Percentiles rank a stretch among this genome's conserved stretches.
Conservation (phyloP, 2,113 vertebrate genomes). For the Leptodactylus fuscus region DNA sequence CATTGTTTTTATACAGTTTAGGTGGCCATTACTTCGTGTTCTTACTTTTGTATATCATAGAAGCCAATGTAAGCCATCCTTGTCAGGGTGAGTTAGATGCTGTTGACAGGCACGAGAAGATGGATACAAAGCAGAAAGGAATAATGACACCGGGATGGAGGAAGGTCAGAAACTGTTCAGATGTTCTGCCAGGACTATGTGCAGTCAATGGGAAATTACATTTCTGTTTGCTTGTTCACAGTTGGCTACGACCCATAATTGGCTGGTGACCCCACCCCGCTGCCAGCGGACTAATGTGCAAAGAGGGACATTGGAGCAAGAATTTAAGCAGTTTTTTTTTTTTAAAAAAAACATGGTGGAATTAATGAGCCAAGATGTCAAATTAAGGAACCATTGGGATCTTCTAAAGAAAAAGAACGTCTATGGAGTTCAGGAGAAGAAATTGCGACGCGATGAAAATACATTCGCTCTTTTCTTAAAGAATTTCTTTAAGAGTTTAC, state of each 20-base stretch:
- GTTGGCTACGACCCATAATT: neutral
- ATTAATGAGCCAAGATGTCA: neutral
- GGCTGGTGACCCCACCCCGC: constrained; percentile 21
- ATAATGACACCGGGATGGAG: constrained; percentile 10
- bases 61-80: neutral
- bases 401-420: too few relatives aligned
- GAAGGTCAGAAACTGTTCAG: neutral
- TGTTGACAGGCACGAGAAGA: neutral
- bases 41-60: neutral
- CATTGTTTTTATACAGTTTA: neutral
- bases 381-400: neutral
- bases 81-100: neutral
- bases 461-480: too few relatives aligned
- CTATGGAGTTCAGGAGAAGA: too few relatives aligned
- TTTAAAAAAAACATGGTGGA: neutral
- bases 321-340: neutral
- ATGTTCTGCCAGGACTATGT: constrained; percentile 32
- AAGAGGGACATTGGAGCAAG: neutral
- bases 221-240: constrained; percentile 7
- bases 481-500: too few relatives aligned
- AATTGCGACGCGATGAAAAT: too few relatives aligned
- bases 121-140: constrained; percentile 25
- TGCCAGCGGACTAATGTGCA: neutral
- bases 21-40: neutral
- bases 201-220: constrained; percentile 9